Evolutionary conservation across 2,888 invertebrate species (phyloP).

Genomic region (Zygogramma bicolorata): DNA sequence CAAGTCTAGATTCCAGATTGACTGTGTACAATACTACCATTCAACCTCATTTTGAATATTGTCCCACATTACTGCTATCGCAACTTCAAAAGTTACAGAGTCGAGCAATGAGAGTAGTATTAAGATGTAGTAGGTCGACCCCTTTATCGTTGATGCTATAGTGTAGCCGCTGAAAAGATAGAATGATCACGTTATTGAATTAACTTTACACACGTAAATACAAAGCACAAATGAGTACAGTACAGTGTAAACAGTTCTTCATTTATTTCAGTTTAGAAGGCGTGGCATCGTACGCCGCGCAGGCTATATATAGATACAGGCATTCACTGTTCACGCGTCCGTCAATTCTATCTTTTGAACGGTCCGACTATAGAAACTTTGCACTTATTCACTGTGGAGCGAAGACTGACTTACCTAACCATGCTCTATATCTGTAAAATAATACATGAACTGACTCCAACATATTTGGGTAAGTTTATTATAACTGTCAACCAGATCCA

Average conservation of each 20-base stretch:
- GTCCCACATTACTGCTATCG: background rate
- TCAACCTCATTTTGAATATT: constrained; percentile 8
- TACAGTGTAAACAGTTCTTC: too few species aligned
- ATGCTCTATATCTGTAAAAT: constrained; percentile 5
- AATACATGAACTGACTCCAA: constrained; percentile 5
- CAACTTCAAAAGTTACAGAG: background rate
- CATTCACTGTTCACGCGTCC: too few species aligned
- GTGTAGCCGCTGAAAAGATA: too few species aligned
- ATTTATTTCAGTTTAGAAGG: too few species aligned
- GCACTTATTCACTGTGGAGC: constrained; percentile 6
- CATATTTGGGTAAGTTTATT: background rate
- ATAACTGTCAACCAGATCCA: background rate
- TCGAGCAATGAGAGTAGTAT: constrained; percentile 1
- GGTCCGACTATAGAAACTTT: too few species aligned
- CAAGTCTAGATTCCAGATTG: constrained; percentile 1
- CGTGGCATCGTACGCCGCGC: too few species aligned
- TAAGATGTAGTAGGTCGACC: constrained; percentile 7
- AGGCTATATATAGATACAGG: too few species aligned
- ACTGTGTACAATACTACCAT: background rate
- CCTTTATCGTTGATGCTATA: constrained; percentile 4
- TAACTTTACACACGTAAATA: too few species aligned
- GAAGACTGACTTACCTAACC: constrained; percentile 7
- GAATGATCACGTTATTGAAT: too few species aligned
- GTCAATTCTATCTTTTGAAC: too few species aligned
- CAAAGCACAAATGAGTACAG: too few species aligned